phyloP scores from a whole-genome alignment of 1,140 invertebrate species.

The Plectrocnemia conspersa region DNA sequence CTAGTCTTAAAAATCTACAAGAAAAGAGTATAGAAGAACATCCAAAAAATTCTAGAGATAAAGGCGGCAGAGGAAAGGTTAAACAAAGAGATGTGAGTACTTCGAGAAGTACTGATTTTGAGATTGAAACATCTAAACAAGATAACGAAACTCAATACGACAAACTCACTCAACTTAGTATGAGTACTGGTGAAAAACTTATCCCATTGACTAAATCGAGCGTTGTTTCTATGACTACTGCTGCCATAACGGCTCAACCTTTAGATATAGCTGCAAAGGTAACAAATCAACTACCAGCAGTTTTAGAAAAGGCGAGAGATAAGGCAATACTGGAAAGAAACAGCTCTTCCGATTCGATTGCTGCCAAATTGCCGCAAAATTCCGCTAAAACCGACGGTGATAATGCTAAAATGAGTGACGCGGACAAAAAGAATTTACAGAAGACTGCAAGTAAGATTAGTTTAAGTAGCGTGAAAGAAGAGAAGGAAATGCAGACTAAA shows the following conservation, averaged over 20 bases:
- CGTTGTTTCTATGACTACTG: slow-evolving; percentile 52
- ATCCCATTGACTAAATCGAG: slow-evolving; percentile 49
- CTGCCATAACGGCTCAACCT: slow-evolving; percentile 51
- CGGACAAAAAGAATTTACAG: slow-evolving; percentile 33
- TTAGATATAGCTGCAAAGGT: slow-evolving; percentile 50
- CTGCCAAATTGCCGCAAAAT: slow-evolving; percentile 39
- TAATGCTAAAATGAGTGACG: slow-evolving; percentile 35
- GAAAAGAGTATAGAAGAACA: slow-evolving; percentile 35
- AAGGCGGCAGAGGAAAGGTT: slow-evolving; percentile 17
- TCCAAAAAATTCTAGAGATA: slow-evolving; percentile 26
- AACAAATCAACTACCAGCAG: slow-evolving; percentile 48
- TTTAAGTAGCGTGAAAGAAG: slow-evolving; percentile 30
- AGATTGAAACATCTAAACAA: slow-evolving; percentile 41
- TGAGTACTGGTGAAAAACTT: slow-evolving; percentile 43
- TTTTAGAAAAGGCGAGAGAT: slow-evolving; percentile 50
- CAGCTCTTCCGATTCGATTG: slow-evolving; percentile 47
- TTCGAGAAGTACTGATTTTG: slow-evolving; percentile 29
- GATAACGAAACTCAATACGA: slow-evolving; percentile 50
- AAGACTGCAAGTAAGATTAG: slow-evolving; percentile 40
- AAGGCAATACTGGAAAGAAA: slow-evolving; percentile 48
- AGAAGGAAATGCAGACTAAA: slow-evolving; percentile 27
- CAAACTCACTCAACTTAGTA: slow-evolving; percentile 32
- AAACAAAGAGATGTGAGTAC: slow-evolving; percentile 33
- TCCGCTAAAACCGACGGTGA: slow-evolving; percentile 41
- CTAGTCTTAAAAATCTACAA: slow-evolving; percentile 43